A percentile compares a stretch with the other conserved stretches of the same genome.
These are phyloP conservation scores for Acropternis orthonyx DNA, from an alignment of 2,797 vertebrate species.

Conservation along the genomic window DNA sequence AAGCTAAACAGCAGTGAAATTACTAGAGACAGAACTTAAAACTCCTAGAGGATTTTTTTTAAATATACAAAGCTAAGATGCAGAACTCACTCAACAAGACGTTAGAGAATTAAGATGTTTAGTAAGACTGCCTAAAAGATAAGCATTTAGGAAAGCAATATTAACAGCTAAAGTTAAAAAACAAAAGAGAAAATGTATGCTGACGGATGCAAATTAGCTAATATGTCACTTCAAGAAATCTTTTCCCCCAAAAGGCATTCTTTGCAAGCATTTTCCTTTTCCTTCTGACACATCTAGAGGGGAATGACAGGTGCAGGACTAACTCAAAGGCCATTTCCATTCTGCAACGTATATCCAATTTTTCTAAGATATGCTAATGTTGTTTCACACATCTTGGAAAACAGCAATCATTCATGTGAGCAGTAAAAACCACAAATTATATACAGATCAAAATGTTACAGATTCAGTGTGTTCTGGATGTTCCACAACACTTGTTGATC, in stretches of 20 bases:
- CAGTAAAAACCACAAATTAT: background rate
- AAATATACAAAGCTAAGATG: background rate
- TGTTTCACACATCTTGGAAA: background rate
- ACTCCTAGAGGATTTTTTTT: background rate
- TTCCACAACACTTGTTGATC: background rate
- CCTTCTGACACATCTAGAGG: background rate
- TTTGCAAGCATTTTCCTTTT: background rate
- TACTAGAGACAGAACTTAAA: background rate
- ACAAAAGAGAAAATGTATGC: background rate
- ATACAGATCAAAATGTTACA: background rate
- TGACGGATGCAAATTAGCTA: background rate
- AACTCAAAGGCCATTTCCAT: background rate
- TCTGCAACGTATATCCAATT: background rate
- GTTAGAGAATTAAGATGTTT: conserved; percentile 39
- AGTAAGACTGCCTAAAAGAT: background rate
- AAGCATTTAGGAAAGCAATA: conserved; percentile 17
- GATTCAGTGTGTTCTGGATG: background rate
- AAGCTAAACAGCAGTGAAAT: background rate
- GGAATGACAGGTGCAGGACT: background rate
- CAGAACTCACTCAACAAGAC: background rate
- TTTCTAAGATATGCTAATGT: background rate
- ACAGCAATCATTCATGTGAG: background rate
- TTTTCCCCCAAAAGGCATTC: background rate
- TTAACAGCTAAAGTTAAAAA: conserved; percentile 15
- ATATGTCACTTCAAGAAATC: background rate